phyloP scores from a whole-genome alignment of 2,797 vertebrate genomes.

The Antrozous pallidus region DNA sequence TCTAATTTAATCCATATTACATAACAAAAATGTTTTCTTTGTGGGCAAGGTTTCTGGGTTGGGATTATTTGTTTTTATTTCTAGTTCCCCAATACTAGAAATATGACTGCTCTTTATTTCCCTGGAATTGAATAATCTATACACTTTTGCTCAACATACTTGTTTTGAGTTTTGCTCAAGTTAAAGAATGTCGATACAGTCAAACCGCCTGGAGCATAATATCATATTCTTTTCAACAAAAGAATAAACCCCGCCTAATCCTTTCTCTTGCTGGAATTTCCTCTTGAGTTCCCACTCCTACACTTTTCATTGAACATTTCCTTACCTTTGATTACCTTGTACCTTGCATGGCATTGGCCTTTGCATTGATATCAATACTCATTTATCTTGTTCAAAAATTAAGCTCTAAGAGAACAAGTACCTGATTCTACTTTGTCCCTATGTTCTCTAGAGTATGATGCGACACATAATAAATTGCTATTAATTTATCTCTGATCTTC shows the following conservation, averaged over 20 bases:
- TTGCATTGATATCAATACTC: not conserved
- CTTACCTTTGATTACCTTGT: not conserved
- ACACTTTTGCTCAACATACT: not conserved
- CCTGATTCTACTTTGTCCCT: not conserved
- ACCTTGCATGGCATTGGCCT: not conserved
- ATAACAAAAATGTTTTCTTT: not conserved
- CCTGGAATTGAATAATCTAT: not conserved
- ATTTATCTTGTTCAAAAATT: not conserved
- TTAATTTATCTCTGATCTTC: not conserved
- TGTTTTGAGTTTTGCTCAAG: not conserved
- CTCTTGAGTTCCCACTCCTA: not conserved
- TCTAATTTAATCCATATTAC: not conserved
- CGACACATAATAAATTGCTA: not conserved
- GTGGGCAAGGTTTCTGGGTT: not conserved
- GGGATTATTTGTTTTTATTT: not conserved
- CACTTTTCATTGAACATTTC: not conserved
- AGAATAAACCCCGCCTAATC: not conserved
- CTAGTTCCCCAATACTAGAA: not conserved
- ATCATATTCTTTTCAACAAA: not conserved
- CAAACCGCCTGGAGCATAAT: not conserved
- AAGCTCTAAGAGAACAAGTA: not conserved
- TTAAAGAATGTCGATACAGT: not conserved
- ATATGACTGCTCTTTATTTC: not conserved
- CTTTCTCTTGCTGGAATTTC: not conserved
- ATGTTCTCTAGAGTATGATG: not conserved